phyloP scores from a whole-genome alignment of 2,113 vertebrate species.

The Phaetusa simplex region DNA sequence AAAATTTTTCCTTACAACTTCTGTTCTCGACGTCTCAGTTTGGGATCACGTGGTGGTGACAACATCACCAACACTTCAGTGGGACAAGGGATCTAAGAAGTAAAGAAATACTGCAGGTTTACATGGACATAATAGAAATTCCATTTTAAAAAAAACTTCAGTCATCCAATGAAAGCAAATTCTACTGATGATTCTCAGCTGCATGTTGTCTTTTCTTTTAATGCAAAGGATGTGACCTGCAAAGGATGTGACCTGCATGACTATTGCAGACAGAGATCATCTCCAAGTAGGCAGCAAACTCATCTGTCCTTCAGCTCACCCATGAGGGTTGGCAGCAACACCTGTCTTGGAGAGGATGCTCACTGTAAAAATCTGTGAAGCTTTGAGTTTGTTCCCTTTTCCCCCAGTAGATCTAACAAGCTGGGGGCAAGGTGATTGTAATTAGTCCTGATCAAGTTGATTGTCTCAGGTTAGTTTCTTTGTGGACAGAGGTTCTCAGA shows the following conservation, averaged over 20 bases:
- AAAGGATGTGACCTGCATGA: neutral
- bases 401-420: neutral
- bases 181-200: neutral
- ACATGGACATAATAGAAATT: neutral
- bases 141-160: accelerated
- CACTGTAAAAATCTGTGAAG: neutral
- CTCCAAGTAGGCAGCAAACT: neutral
- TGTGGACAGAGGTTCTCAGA: neutral
- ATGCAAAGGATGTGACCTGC: neutral
- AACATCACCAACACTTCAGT: neutral
- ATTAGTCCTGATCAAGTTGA: neutral
- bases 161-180: neutral
- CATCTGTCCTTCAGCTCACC: neutral
- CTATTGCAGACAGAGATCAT: neutral
- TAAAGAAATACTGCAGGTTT: neutral
- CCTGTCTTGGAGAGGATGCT: neutral
- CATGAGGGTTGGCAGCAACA: neutral
- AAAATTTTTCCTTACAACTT: neutral
- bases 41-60: neutral
- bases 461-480: neutral
- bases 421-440: neutral
- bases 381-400: neutral
- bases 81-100: neutral
- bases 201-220: neutral
- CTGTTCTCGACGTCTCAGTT: neutral